Conservation (phyloP, 2,888 invertebrate genomes). For the Craniophora ligustri region DNA sequence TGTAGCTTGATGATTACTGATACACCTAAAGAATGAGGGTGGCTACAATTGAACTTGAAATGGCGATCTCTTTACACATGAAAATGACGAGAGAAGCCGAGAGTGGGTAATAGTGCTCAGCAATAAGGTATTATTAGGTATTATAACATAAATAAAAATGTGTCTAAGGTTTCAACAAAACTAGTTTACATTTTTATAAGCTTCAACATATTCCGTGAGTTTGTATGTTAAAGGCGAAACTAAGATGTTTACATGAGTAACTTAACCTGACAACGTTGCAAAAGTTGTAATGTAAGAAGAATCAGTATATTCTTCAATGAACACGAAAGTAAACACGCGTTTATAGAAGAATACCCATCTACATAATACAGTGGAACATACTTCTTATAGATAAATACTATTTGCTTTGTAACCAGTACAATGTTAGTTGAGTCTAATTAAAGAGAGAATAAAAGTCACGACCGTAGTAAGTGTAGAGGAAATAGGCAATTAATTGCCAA, state of each 20-base stretch:
- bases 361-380: neutral
- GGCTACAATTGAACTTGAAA: too few relatives aligned
- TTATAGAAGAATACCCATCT: neutral
- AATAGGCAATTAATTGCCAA: slow-evolving; percentile 13
- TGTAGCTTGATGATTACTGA: too few relatives aligned
- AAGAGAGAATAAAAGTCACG: slow-evolving; percentile 21
- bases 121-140: neutral
- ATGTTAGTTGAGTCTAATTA: slow-evolving; percentile 14
- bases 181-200: slow-evolving; percentile 19
- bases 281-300: slow-evolving; percentile 47
- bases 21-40: too few relatives aligned
- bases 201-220: slow-evolving; percentile 16
- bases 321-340: slow-evolving; percentile 30
- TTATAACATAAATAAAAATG: neutral
- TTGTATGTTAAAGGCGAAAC: slow-evolving; percentile 36
- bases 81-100: too few relatives aligned
- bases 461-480: slow-evolving; percentile 3
- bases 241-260: slow-evolving; percentile 46
- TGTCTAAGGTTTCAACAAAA: neutral
- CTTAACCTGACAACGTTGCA: slow-evolving; percentile 45
- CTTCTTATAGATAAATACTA: neutral
- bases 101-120: too few relatives aligned
- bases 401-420: slow-evolving; percentile 15
- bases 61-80: too few relatives aligned
- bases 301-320: slow-evolving; percentile 41